phyloP scores from a whole-genome alignment of 2,888 invertebrate species.

The Harpagoxenus sublaevis region DNA sequence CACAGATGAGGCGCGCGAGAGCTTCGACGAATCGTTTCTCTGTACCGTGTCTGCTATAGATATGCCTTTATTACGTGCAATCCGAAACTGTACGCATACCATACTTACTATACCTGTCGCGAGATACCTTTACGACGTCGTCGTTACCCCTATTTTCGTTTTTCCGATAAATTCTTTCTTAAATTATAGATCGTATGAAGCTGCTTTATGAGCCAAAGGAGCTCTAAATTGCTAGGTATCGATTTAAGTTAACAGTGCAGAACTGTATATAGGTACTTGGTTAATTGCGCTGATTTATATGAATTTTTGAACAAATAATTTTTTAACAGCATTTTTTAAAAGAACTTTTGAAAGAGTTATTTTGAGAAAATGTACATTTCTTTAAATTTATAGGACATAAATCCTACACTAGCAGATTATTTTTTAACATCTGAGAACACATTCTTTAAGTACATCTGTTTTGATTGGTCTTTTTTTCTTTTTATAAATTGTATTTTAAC shows the following conservation, averaged over 20 bases:
- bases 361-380: neutral
- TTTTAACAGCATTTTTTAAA: neutral
- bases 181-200: neutral
- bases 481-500: neutral
- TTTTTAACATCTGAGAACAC: neutral
- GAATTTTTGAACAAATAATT: neutral
- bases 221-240: neutral
- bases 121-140: slow-evolving; percentile 6
- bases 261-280: neutral
- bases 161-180: neutral
- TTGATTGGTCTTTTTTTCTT: neutral
- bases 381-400: neutral
- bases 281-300: neutral
- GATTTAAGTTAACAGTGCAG: neutral
- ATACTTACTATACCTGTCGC: neutral
- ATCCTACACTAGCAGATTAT: no score
- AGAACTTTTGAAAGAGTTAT: neutral
- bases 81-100: slow-evolving; percentile 3
- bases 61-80: slow-evolving; percentile 40
- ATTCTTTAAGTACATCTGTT: neutral
- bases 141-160: neutral
- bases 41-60: neutral
- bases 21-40: slow-evolving; percentile 34
- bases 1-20: neutral
- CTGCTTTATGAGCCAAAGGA: neutral